Evolutionary conservation across 2,888 invertebrate species (phyloP).

Genomic region (Periphyllus acericola): DNA sequence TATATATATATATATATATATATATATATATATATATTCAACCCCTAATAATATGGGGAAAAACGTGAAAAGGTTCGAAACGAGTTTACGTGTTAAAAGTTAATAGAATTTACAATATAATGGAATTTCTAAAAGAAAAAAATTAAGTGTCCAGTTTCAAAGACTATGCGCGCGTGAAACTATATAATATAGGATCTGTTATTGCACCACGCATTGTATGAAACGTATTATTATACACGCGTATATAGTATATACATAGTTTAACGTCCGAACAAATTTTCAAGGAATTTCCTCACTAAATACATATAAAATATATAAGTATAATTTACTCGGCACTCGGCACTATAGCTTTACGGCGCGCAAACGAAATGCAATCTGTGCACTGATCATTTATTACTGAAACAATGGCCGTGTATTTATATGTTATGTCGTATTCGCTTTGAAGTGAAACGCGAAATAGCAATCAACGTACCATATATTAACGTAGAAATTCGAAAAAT

Average conservation of each 20-base stretch:
- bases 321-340: too few species aligned
- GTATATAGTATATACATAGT: too few species aligned
- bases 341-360: background rate
- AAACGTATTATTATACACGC: too few species aligned
- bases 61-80: constrained; percentile 16
- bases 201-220: too few species aligned
- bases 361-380: background rate
- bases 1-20: background rate
- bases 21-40: background rate
- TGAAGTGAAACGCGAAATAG: background rate
- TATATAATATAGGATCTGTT: too few species aligned
- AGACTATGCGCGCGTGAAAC: background rate
- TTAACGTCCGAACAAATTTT: too few species aligned
- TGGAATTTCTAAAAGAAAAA: constrained; percentile 17
- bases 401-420: background rate
- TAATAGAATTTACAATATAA: constrained; percentile 7
- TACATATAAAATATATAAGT: too few species aligned
- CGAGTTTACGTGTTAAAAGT: background rate
- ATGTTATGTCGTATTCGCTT: too few species aligned
- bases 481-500: background rate
- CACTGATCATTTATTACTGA: background rate
- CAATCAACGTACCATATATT: background rate
- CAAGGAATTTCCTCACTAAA: background rate
- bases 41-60: background rate
- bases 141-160: constrained; percentile 37